A percentile compares a stretch with the other conserved stretches of the same genome.
Evolutionary conservation across 2,888 invertebrate genomes (phyloP).

Genomic region (Rhagonycha lutea): DNA sequence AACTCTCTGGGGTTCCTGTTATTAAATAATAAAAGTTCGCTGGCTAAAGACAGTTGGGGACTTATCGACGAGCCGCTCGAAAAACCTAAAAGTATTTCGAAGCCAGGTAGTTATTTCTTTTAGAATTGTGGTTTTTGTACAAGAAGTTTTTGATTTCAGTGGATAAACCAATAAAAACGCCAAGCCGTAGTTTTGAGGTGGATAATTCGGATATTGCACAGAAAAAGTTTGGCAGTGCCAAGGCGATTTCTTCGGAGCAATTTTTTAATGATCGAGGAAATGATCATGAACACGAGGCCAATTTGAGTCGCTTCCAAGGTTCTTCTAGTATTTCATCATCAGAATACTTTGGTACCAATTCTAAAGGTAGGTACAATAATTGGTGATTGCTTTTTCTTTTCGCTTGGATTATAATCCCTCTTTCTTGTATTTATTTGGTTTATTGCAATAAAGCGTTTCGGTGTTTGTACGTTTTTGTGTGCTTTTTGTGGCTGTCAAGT

Average conservation of each 20-base stretch:
- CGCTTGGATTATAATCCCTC: no score
- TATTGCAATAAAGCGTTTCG: neutral
- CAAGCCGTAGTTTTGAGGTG: conserved; percentile 25
- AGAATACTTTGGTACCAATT: conserved; percentile 77
- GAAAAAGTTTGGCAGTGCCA: conserved; percentile 96
- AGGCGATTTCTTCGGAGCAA: conserved; percentile 97
- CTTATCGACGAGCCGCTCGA: conserved; percentile 51
- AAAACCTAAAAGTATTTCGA: conserved; percentile 30
- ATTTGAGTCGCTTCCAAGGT: conserved; percentile 82
- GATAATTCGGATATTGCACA: conserved; percentile 75
- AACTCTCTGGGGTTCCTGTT: conserved; percentile 41
- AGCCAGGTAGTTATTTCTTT: conserved; percentile 13
- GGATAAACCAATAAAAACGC: conserved; percentile 18
- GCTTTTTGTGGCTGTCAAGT: neutral
- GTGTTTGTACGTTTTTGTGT: neutral
- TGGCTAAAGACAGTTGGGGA: conserved; percentile 52
- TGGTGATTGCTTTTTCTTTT: neutral
- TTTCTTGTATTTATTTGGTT: no score
- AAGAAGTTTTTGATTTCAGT: neutral
- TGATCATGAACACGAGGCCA: conserved; percentile 63
- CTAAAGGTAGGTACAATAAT: conserved; percentile 38
- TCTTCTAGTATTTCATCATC: conserved; percentile 94
- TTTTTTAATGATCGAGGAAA: conserved; percentile 80
- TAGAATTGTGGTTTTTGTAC: neutral
- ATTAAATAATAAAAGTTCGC: conserved; percentile 14